phyloP scores from a whole-genome alignment of 1,140 invertebrate genomes.

The Cotesia typhae region DNA sequence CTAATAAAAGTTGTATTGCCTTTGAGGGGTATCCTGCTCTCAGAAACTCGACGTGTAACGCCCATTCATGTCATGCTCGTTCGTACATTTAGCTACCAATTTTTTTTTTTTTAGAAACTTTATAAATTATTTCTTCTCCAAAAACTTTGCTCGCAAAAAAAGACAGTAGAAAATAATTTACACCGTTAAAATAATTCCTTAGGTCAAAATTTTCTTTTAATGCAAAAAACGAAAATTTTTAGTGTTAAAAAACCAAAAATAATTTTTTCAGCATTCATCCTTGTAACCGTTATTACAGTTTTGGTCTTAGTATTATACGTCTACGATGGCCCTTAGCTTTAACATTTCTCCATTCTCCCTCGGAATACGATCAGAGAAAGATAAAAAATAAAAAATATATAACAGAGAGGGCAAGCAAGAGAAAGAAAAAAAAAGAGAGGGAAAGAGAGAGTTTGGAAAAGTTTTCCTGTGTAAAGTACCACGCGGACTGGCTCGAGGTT shows the following conservation, averaged over 20 bases:
- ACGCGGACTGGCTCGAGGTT: conserved; percentile 67
- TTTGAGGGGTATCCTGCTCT: too few species aligned
- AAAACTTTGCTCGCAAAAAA: too few species aligned
- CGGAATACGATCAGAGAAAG: conserved; percentile 40
- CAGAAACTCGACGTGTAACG: conserved; percentile 37
- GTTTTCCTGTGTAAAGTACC: conserved; percentile 67
- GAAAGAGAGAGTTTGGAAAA: conserved; percentile 50
- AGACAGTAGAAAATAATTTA: too few species aligned
- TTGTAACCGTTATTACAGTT: conserved; percentile 40
- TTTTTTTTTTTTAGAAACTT: too few species aligned
- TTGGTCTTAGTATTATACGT: conserved; percentile 39
- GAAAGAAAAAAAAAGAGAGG: conserved; percentile 36
- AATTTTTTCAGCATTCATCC: conserved; percentile 36
- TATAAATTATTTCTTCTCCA: too few species aligned
- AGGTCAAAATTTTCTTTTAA: background rate
- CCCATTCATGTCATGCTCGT: conserved; percentile 45
- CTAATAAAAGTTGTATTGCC: too few species aligned
- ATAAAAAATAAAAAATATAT: conserved; percentile 39
- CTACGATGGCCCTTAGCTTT: conserved; percentile 37
- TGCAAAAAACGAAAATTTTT: too few species aligned
- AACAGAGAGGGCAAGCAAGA: conserved; percentile 43
- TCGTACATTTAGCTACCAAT: conserved; percentile 18
- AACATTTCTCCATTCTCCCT: conserved; percentile 28
- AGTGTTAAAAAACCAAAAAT: too few species aligned
- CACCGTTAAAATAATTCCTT: background rate